These are phyloP conservation scores for Morpho helenor DNA, from an alignment of 2,888 invertebrate genomes.

Conservation along the genomic window DNA sequence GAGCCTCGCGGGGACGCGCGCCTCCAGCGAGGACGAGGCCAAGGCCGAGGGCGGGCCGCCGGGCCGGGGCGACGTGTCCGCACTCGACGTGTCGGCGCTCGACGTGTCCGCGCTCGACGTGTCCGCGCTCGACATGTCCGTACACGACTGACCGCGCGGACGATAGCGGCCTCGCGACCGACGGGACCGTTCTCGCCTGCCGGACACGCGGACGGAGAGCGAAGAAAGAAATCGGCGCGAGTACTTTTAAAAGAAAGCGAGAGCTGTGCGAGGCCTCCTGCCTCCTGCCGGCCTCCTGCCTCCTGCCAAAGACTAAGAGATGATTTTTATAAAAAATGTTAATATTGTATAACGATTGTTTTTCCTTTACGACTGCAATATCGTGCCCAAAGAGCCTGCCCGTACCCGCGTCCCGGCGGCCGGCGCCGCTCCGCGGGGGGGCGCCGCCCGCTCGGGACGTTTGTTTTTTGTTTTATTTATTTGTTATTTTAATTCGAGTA, in stretches of 20 bases:
- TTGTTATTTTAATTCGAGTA: slow-evolving; percentile 25
- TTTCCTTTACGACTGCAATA: slow-evolving; percentile 38
- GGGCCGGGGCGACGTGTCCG: slow-evolving; percentile 37
- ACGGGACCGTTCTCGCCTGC: too few species aligned
- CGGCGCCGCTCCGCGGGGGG: background rate
- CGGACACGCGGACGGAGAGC: too few species aligned
- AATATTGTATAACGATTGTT: slow-evolving; percentile 20
- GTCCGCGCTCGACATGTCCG: too few species aligned
- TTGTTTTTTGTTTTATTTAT: slow-evolving; percentile 34
- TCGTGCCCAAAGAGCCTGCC: slow-evolving; percentile 43
- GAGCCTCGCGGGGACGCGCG: slow-evolving; percentile 39
- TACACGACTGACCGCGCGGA: too few species aligned
- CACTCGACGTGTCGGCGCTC: background rate
- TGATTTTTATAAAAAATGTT: slow-evolving; percentile 28
- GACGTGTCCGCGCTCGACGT: too few species aligned
- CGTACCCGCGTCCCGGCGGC: background rate
- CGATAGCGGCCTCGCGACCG: too few species aligned
- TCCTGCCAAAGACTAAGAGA: slow-evolving; percentile 48
- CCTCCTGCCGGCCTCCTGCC: background rate
- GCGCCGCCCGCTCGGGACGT: background rate
- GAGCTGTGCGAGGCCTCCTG: too few species aligned
- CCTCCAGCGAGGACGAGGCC: slow-evolving; percentile 59
- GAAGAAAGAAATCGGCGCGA: too few species aligned
- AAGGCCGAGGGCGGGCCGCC: background rate
- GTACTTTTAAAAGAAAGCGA: too few species aligned